Evolutionary conservation across 2,888 invertebrate species (phyloP).

Genomic region (Aproaerema taeniolella): DNA sequence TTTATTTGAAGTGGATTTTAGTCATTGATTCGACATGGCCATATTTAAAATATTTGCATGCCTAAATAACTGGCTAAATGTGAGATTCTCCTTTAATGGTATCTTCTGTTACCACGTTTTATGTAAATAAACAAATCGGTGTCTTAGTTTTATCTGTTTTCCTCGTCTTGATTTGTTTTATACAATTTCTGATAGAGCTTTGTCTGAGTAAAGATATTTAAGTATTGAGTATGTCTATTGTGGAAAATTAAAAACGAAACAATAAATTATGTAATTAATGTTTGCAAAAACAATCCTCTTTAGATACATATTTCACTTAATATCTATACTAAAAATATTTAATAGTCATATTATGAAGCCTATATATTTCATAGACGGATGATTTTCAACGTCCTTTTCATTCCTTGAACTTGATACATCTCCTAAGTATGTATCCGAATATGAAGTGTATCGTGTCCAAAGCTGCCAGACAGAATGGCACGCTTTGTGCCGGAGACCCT

Average conservation of each 20-base stretch:
- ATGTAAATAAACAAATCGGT: background rate
- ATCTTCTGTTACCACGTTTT: background rate
- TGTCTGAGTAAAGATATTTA: too few relatives aligned
- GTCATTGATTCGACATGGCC: too few relatives aligned
- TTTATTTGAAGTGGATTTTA: too few relatives aligned
- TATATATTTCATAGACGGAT: background rate
- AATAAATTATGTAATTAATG: too few relatives aligned
- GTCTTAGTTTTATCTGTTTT: too few relatives aligned
- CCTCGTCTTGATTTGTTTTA: too few relatives aligned
- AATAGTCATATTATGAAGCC: background rate
- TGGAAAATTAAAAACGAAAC: too few relatives aligned
- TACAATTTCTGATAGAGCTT: too few relatives aligned
- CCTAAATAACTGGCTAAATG: too few relatives aligned
- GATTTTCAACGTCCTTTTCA: background rate
- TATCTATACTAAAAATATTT: background rate
- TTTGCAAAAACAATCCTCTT: too few relatives aligned
- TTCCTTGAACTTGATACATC: background rate
- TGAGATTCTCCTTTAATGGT: background rate
- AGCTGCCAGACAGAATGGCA: slow-evolving; percentile 44
- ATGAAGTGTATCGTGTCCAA: background rate
- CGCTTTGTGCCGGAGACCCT: slow-evolving; percentile 47
- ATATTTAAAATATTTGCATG: too few relatives aligned
- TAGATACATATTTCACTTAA: background rate
- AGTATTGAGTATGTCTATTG: too few relatives aligned
- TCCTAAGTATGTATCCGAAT: background rate